Evolutionary conservation across 2,888 invertebrate species (phyloP), one percentile per base, ranked within the genome.

Genomic region (Andrena flavipes): DNA sequence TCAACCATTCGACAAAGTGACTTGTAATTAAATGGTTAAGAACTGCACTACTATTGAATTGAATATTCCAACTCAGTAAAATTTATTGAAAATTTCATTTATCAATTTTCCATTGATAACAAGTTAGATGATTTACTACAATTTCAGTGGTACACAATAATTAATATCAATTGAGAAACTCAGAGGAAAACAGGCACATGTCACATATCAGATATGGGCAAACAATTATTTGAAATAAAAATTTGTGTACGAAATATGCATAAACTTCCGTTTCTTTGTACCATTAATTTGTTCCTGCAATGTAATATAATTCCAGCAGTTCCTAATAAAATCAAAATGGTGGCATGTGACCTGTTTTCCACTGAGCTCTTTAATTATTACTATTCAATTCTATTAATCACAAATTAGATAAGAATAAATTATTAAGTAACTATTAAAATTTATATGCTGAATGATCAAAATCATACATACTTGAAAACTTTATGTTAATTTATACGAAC

Each of bases 111-210:
- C 42, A 82, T 56, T 62, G 68, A 42, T 67, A 76, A 80, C 51
- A 67, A 76, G 69, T 42, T 63, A 68, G 65, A 78, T 80, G 60
- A 74, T 73, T 74, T 80, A 63, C 70, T 81, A 85, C 79, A 56
- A 67, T 73, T 79, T 68, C 51, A 68, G n/a, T 60, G 59, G 42
- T 64, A 73, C 76, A 70, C 65, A 74, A 48, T 77, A 62, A 74
- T 64, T 60, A 35, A 54, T 72, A 49, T 33, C 68, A 69, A 59
- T 73, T 54, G 10, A 64, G 10, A 2, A 3, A 3, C 35, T 35
- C 42, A 42, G 4, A 10, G 13, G 42, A 42, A 42, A 42, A 42
- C 3, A 42, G 42, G 4, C 35, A 35, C 35, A 35, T 10, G 2
- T 8, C 33, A 35, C 33, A 35, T 35, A n/a, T n/a, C n/a, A n/a